A percentile compares a stretch with the other conserved stretches of the same genome.
Evolutionary conservation across 2,113 vertebrate species (phyloP).

Genomic region (Penelope pileata): DNA sequence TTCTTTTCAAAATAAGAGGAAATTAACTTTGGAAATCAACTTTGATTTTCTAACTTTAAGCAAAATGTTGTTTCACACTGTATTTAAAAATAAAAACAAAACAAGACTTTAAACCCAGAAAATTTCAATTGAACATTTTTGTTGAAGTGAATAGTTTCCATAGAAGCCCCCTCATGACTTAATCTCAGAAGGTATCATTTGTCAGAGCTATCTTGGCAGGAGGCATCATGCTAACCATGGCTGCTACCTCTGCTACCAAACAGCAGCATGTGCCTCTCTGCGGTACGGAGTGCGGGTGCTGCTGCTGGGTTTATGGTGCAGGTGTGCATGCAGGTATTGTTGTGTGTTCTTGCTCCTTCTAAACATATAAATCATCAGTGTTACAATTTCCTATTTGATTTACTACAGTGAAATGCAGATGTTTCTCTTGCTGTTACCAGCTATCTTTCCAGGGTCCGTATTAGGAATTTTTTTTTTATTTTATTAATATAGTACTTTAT

Average conservation of each 20-base stretch:
- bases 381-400: background rate
- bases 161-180: background rate
- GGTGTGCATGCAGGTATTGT: background rate
- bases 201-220: background rate
- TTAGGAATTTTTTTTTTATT: background rate
- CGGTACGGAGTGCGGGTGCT: background rate
- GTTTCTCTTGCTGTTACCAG: background rate
- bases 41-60: background rate
- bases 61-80: background rate
- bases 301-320: background rate
- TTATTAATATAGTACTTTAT: background rate
- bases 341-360: background rate
- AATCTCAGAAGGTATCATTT: background rate
- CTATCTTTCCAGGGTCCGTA: background rate
- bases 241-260: background rate
- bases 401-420: background rate
- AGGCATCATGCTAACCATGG: background rate
- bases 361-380: background rate
- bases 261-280: background rate
- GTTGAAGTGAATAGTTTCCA: background rate
- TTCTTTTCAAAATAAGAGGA: background rate
- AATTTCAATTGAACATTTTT: background rate
- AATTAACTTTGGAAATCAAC: background rate
- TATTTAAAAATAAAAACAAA: background rate
- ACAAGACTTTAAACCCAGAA: background rate